Base-by-base conservation (phyloP, 2,888 invertebrate species). In the Pogonocherus hispidulus region DNA sequence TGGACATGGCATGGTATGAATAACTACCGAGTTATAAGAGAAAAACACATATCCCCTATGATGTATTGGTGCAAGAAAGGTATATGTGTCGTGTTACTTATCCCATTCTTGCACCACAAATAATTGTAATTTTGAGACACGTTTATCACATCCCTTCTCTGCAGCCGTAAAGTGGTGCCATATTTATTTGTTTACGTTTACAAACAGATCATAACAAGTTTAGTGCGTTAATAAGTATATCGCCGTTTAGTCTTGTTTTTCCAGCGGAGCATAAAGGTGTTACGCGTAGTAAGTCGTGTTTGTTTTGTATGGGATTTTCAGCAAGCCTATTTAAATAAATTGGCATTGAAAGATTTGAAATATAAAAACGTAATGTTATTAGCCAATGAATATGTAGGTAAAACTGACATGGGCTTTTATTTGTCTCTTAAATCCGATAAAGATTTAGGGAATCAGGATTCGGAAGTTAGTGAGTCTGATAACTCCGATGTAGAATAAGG, bases 361-460 rank as follows among this genome's bases (percentile, higher is more conserved):
- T 56, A 32, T 16, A 16, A 56, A 56, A 56, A 35, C 35, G 56
- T 56, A 32, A 56, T 56, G 56, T 3, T 56, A 32, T 32, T 35
- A 18, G 37, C 37, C 37, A 37, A 27, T 27, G 27, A 27, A 27
- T 27, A 27, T 27, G 27, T 27, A 27, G 27, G 27, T 8, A 27
- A 27, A 27, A 27, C 4, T 27, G 27, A 27, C 27, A 27, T 27
- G 27, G 4, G 8, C 27, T 27, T 27, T 27, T 27, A 27, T 8
- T 27, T 27, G 27, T 27, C 27, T 27, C 27, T 27, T 27, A 27
- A 27, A 27, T 27, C 27, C 27, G 27, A 27, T 27, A 27, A 27
- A 27, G 3, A 11, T 49, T 49, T 16, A 51, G 51, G 19, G 51
- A 51, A 51, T 20, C 19, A 51, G 11, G 22, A 51, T 27, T 51